Evolutionary conservation across 2,113 vertebrate species (phyloP), one percentile per base, ranked within the genome.

Genomic region (Microtus ochrogaster): DNA sequence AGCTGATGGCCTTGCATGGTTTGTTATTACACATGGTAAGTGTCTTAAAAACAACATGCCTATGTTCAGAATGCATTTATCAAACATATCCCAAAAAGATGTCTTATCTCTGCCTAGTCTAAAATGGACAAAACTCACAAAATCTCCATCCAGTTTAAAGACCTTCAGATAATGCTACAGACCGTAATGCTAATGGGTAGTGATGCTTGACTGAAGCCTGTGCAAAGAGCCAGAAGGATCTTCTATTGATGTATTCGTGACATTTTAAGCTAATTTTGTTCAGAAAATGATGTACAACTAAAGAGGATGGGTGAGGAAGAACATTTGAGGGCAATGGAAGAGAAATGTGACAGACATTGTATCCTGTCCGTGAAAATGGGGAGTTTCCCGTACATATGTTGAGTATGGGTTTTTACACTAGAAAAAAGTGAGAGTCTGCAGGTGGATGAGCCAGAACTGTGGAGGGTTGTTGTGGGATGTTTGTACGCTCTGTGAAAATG

Each of bases 391-490:
- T 41, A 10, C 14, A 8, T 11, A 72, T 9, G 44, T 47, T 61
- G 36, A 74, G 33, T 8, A 12, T 3, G 16, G 28, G 14, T 22
- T 16, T 6, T 5, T 14, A 55, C 3, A 17, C 0, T 30, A 30
- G 66, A 30, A 47, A 89, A 33, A 63, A 9, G 19, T 0, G 4
- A 73, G 41, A 44, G 28, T 16, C 49, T 3, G 26, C 79, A 66
- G 58, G 21, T 7, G 21, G 41, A 13, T 22, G 68, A 87, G n/a
- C 70, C 52, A 3, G 7, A 89, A 76, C 10, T 36, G 26, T 16
- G 47, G 74, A 68, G 65, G 36, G 36, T 72, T 72, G 70, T 21
- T 39, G 36, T 10, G 8, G 17, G 36, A 72, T n/a, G n/a, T 72
- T 72, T 72, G 36, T 22, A 72, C 70, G 1, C 7, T 39, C 36